Evolutionary conservation across 1,140 invertebrate genomes (phyloP), one percentile per base, ranked within the genome.

Genomic region (Pantala flavescens): DNA sequence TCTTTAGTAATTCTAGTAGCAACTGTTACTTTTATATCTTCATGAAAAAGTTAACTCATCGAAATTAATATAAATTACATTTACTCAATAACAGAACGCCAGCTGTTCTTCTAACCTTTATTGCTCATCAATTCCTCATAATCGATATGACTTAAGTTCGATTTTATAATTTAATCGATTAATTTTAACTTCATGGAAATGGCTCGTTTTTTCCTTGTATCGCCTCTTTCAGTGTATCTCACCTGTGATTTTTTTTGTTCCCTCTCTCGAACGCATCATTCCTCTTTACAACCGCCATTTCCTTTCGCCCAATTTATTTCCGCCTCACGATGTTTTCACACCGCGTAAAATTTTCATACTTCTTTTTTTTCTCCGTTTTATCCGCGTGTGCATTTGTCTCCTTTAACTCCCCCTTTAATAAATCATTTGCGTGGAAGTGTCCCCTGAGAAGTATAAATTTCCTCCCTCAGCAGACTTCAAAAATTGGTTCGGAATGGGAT

Each of bases 401-500:
- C 28, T 9, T 36, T 36, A 5, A 63, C 49, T 3, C 49, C 49
- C 49, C 49, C 49, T 63, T 21, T 63, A 16, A 63, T 63, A 63
- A 63, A 63, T 63, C 49, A 63, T 63, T 36, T 21, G 49, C 49
- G 49, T 21, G 49, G 49, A 63, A 63, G 49, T 63, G 49, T 21
- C 49, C 49, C 49, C 5, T 1, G 49, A 63, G 49, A 63, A 63
- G 49, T 63, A 63, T 63, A 63, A 63, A 63, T 63, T 63, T 63
- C 12, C 49, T 21, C 49, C 49, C 49, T 63, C 12, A 21, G 49
- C 12, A 63, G 49, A 12, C 49, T 63, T 63, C 49, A 63, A 63
- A 63, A 63, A 63, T 63, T 63, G 49, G 49, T 63, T 63, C 49
- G 49, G 49, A 63, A 63, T 63, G 49, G 49, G 49, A 21, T 63